Conservation (phyloP, 2,797 vertebrate genomes). For the Eurystomus glaucurus region DNA sequence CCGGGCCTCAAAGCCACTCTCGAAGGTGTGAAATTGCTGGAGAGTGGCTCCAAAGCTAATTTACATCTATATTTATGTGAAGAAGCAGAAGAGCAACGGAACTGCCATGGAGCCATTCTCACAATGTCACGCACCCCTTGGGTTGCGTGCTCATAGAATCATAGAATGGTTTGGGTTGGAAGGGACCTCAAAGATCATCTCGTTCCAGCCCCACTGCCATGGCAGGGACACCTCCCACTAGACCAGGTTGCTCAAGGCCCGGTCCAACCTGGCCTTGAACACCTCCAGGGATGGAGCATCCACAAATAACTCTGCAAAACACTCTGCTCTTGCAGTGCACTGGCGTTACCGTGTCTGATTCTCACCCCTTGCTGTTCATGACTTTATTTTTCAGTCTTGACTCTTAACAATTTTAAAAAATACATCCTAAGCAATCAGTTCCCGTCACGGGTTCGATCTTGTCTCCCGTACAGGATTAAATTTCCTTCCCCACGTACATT, state of each 20-base stretch:
- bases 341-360: accelerated
- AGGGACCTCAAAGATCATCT: too few species aligned
- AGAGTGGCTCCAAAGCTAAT: background rate
- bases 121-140: background rate
- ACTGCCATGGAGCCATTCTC: background rate
- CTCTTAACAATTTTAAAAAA: background rate
- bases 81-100: background rate
- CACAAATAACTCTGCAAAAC: background rate
- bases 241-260: too few species aligned
- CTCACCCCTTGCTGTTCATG: background rate
- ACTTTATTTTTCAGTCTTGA: background rate
- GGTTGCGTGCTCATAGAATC: background rate
- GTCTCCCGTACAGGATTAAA: background rate
- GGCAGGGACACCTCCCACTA: too few species aligned
- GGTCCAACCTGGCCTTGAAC: too few species aligned
- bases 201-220: too few species aligned
- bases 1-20: background rate
- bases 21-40: background rate
- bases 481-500: background rate
- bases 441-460: background rate
- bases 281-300: too few species aligned
- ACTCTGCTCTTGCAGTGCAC: background rate
- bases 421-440: accelerated
- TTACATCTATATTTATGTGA: accelerated
- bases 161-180: too few species aligned